Evolutionary conservation across 1,140 invertebrate genomes (phyloP).

Genomic region (Anagrus nilaparvatae): DNA sequence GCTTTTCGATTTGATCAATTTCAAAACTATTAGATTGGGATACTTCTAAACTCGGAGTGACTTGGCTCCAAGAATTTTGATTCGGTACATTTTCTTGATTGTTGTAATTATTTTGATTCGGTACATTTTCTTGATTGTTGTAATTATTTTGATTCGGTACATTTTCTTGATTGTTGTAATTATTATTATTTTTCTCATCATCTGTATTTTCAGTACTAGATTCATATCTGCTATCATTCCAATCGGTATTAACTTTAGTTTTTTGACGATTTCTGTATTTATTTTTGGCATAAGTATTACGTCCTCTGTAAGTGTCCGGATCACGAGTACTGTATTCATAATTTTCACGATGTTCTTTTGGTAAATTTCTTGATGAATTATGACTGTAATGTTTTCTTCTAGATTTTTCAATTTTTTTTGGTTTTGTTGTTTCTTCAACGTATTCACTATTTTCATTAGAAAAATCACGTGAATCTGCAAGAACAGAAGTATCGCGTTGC

Average conservation of each 20-base stretch:
- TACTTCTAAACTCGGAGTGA: conserved; percentile 27
- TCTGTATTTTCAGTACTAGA: conserved; percentile 20
- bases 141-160: conserved; percentile 11
- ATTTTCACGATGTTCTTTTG: conserved; percentile 31
- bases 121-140: conserved; percentile 12
- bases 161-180: conserved; percentile 14
- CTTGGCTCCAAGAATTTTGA: conserved; percentile 28
- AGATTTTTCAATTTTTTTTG: conserved; percentile 26
- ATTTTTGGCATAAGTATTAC: conserved; percentile 15
- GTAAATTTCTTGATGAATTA: conserved; percentile 22
- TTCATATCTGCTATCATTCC: conserved; percentile 22
- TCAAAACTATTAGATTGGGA: conserved; percentile 29
- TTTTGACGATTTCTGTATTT: conserved; percentile 25
- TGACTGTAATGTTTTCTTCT: conserved; percentile 24
- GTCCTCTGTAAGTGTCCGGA: conserved; percentile 20
- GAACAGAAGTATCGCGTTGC: conserved; percentile 16
- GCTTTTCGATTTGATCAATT: conserved; percentile 32
- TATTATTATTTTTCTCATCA: conserved; percentile 13
- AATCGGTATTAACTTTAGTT: conserved; percentile 24
- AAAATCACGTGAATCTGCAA: conserved; percentile 24
- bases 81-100: conserved; percentile 9
- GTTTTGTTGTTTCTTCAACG: conserved; percentile 28
- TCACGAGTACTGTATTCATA: conserved; percentile 20
- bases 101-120: conserved; percentile 14
- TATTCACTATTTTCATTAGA: conserved; percentile 32